Evolutionary conservation across 2,113 vertebrate species (phyloP).

Genomic region (Cheilinus undulatus): DNA sequence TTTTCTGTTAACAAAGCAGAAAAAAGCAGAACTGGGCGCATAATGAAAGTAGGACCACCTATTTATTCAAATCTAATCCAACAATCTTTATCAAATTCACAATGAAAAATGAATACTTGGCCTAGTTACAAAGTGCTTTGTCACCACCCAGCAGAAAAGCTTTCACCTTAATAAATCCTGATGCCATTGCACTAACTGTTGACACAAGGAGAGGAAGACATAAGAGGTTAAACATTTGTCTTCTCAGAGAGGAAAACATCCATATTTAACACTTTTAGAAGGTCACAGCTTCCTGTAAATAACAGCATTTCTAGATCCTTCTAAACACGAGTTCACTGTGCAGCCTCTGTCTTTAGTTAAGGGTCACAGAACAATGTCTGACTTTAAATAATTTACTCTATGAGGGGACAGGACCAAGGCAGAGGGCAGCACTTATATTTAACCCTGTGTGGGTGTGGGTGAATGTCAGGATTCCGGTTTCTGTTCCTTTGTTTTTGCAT

Average conservation of each 20-base stretch:
- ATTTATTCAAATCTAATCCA: neutral
- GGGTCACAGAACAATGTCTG: conserved; percentile 55
- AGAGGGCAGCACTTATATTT: conserved; percentile 66
- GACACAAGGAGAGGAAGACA: neutral
- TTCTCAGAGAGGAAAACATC: conserved; percentile 23
- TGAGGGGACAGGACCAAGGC: conserved; percentile 1
- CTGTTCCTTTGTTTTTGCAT: conserved; percentile 70
- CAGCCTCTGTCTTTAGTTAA: conserved; percentile 17
- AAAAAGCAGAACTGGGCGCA: neutral
- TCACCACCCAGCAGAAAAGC: neutral
- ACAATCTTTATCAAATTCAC: neutral
- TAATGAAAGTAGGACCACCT: neutral
- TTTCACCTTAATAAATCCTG: conserved; percentile 1
- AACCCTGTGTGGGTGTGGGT: conserved; percentile 47
- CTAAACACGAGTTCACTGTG: neutral
- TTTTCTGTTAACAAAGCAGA: neutral
- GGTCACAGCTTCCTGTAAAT: conserved; percentile 5
- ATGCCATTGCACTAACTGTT: conserved; percentile 5
- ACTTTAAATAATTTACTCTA: conserved; percentile 49
- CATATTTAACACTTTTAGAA: conserved; percentile 19
- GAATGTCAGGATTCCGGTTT: conserved; percentile 66
- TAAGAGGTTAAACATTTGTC: neutral
- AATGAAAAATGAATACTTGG: neutral
- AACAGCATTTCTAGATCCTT: neutral
- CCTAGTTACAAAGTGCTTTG: neutral